Conservation (phyloP, 2,113 vertebrate species). For the Megaceryle torquata region DNA sequence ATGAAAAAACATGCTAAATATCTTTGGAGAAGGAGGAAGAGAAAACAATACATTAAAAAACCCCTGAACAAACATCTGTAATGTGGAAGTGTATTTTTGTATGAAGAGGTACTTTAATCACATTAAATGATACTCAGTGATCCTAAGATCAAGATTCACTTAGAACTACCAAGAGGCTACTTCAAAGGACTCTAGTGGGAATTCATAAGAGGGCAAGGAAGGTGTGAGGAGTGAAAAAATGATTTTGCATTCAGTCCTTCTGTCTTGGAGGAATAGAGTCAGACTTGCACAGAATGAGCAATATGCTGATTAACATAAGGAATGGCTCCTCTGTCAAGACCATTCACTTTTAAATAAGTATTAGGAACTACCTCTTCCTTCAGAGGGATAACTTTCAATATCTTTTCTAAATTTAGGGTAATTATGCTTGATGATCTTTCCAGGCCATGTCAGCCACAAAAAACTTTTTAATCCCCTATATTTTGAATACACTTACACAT, state of each 20-base stretch:
- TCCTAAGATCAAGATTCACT: slow-evolving; percentile 9
- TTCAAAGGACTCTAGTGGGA: neutral
- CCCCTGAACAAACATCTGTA: neutral
- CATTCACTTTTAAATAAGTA: neutral
- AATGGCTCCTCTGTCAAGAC: neutral
- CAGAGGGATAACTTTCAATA: neutral
- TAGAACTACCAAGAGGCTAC: neutral
- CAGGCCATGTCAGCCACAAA: neutral
- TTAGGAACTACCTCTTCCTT: neutral
- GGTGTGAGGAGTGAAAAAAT: neutral
- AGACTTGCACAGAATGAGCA: neutral
- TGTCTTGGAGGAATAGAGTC: neutral
- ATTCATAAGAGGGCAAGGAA: neutral
- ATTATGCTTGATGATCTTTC: neutral
- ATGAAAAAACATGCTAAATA: rapidly evolving
- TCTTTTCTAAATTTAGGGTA: neutral
- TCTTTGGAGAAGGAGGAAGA: neutral
- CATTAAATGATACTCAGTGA: neutral
- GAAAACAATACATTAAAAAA: neutral
- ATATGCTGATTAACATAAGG: slow-evolving; percentile 7
- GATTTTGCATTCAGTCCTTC: neutral
- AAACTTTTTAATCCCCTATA: neutral
- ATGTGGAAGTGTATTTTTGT: neutral
- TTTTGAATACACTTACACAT: neutral
- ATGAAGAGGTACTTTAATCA: neutral